phyloP scores from a whole-genome alignment of 2,797 vertebrate genomes.

The Melopsittacus undulatus region DNA sequence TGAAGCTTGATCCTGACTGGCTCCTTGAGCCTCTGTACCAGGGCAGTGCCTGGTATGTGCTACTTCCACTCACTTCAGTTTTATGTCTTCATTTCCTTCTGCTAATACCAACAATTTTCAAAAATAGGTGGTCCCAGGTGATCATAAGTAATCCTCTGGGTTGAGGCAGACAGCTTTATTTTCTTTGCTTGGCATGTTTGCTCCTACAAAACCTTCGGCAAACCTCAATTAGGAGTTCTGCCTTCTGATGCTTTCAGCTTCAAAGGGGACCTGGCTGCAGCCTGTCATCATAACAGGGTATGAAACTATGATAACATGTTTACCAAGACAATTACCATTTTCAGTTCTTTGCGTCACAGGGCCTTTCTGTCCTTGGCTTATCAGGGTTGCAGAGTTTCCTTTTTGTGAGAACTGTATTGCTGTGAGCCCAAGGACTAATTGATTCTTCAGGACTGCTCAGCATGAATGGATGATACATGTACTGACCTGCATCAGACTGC shows the following conservation, averaged over 20 bases:
- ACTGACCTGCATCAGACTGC: neutral
- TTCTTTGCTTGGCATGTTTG: neutral
- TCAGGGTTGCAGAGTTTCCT: neutral
- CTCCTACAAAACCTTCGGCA: neutral
- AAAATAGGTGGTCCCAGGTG: neutral
- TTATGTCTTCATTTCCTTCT: neutral
- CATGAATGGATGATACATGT: neutral
- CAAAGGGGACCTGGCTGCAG: neutral
- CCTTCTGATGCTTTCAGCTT: neutral
- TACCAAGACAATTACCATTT: neutral
- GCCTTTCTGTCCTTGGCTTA: neutral
- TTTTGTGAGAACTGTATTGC: neutral
- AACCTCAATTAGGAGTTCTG: neutral
- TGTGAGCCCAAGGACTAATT: neutral
- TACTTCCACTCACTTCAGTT: neutral
- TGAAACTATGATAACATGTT: neutral
- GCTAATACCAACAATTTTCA: neutral
- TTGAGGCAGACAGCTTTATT: neutral
- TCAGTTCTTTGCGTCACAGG: neutral
- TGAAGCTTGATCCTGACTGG: accelerated
- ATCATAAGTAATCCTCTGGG: neutral
- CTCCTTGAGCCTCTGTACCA: neutral
- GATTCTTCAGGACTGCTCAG: neutral
- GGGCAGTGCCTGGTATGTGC: accelerated
- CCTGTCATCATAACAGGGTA: neutral